These are phyloP conservation scores for Thermophis baileyi DNA, from an alignment of 2,113 vertebrate species.

Conservation along the genomic window DNA sequence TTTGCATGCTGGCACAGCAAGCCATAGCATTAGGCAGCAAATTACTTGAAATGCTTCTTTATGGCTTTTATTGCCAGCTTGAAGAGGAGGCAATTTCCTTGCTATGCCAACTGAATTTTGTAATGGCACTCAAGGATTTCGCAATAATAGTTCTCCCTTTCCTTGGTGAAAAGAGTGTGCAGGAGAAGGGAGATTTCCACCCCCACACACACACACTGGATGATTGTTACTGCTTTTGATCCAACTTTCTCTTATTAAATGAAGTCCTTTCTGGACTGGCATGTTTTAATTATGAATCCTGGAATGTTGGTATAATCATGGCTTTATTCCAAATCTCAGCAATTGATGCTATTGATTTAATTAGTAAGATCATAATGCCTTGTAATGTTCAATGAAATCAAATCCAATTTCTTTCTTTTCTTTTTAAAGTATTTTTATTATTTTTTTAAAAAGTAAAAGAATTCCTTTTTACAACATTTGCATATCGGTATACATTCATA, in stretches of 20 bases:
- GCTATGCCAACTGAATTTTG: slow-evolving; percentile 16
- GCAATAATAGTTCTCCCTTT: slow-evolving; percentile 14
- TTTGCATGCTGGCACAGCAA: background rate
- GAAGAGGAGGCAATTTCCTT: background rate
- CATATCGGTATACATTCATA: too few relatives aligned
- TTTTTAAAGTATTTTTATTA: too few relatives aligned
- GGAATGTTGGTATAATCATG: accelerated
- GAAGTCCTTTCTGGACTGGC: background rate
- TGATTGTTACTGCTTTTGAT: background rate
- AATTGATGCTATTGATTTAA: slow-evolving; percentile 27
- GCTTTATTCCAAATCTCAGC: slow-evolving; percentile 1
- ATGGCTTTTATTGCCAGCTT: slow-evolving; percentile 8
- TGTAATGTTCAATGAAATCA: slow-evolving; percentile 27
- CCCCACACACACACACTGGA: background rate
- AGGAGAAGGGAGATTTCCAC: background rate
- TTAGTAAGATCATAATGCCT: slow-evolving; percentile 34
- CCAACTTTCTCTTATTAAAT: slow-evolving; percentile 6
- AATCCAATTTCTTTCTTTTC: slow-evolving; percentile 45
- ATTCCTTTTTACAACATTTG: too few relatives aligned
- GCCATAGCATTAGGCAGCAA: background rate
- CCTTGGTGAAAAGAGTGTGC: background rate
- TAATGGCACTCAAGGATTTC: slow-evolving; percentile 22
- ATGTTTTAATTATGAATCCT: slow-evolving; percentile 23
- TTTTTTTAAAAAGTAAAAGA: too few relatives aligned
- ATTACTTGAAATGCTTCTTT: background rate